Conservation (phyloP, 2,113 vertebrate genomes). For the Periophthalmus modestus region DNA sequence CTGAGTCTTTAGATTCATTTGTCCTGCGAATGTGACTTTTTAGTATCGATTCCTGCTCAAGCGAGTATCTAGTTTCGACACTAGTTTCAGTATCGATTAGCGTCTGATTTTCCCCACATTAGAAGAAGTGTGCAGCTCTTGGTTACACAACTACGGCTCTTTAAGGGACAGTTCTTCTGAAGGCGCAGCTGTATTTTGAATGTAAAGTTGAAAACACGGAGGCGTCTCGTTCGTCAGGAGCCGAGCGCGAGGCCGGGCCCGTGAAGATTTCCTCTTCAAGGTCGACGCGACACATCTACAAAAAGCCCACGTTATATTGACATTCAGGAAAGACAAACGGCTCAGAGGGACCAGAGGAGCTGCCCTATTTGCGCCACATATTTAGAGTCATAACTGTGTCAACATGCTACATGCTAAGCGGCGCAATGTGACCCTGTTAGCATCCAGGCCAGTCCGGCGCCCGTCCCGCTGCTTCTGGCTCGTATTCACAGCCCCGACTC, state of each 20-base stretch:
- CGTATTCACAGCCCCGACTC: constrained; percentile 41
- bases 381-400: constrained; percentile 7
- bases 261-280: neutral
- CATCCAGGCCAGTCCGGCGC: constrained; percentile 40
- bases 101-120: no score
- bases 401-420: constrained; percentile 1
- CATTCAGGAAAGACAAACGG: neutral
- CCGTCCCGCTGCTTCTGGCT: constrained; percentile 43
- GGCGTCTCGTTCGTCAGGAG: neutral
- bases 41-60: no score
- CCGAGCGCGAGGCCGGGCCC: no score
- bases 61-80: no score
- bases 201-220: no score
- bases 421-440: constrained; percentile 31
- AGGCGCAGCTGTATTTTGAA: no score
- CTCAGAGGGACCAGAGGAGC: neutral
- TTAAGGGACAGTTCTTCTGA: no score
- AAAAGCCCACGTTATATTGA: neutral
- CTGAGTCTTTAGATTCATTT: no score
- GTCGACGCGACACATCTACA: neutral
- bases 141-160: no score
- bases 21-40: no score
- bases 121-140: no score
- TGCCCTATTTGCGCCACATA: constrained; percentile 3
- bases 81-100: no score